Percentiles rank a stretch among this genome's conserved stretches.
Conservation (phyloP, 2,113 vertebrate species). For the Oncorhynchus masou region DNA sequence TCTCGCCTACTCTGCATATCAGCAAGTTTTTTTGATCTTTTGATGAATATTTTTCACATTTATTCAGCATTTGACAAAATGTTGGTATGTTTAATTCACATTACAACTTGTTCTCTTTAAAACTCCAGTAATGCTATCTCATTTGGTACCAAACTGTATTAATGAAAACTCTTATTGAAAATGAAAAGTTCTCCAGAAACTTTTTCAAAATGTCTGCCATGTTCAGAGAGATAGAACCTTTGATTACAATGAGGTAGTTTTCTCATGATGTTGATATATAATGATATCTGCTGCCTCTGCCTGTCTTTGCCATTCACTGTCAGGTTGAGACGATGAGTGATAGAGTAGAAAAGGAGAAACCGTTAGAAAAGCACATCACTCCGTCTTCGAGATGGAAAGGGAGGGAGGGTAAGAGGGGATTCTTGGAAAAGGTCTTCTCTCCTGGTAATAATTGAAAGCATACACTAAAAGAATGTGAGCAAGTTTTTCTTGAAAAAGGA, state of each 20-base stretch:
- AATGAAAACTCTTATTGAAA: neutral
- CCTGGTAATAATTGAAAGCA: constrained; percentile 48
- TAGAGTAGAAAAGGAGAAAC: neutral
- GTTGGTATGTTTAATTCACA: neutral
- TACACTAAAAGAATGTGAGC: constrained; percentile 50
- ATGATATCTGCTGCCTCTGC: neutral
- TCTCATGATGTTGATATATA: neutral
- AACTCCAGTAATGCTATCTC: too few relatives aligned
- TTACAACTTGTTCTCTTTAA: too few relatives aligned
- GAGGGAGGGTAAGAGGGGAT: neutral
- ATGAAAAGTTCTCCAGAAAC: neutral
- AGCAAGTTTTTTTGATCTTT: neutral
- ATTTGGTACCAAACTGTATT: neutral
- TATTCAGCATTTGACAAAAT: neutral
- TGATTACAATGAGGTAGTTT: constrained; percentile 9
- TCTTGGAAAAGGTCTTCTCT: constrained; percentile 25
- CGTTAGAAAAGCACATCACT: constrained; percentile 25
- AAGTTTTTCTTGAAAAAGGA: constrained; percentile 24
- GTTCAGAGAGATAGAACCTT: neutral
- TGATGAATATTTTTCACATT: neutral
- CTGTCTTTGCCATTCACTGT: constrained; percentile 1
- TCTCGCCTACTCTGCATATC: neutral
- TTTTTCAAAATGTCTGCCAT: neutral
- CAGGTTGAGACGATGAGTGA: constrained; percentile 2
- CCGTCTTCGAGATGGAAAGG: constrained; percentile 6